Conservation (phyloP, 30 jellyfish, hydroid and myxozoan genomes). For the Turritopsis rubra region DNA sequence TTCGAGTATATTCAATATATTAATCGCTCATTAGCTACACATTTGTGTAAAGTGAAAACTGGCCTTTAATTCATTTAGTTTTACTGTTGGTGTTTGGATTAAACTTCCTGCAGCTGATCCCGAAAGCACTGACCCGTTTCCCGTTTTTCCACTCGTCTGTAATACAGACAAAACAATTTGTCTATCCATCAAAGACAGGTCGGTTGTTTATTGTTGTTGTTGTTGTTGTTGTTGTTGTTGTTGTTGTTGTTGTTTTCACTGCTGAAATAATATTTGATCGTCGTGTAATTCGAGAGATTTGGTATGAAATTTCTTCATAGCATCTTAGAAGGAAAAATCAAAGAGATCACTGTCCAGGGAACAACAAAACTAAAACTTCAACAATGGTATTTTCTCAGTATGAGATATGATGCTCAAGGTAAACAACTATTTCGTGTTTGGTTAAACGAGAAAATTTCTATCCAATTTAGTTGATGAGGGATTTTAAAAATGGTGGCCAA, state of each 20-base stretch:
- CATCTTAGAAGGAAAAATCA: constrained; percentile 39
- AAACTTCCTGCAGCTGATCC: constrained; percentile 44
- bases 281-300: not conserved
- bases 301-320: constrained; percentile 18
- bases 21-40: too few species aligned
- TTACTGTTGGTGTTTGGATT: constrained; percentile 75
- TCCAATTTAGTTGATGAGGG: too few species aligned
- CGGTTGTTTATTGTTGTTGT: not conserved
- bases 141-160: constrained; percentile 62
- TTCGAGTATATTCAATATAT: too few species aligned
- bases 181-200: constrained; percentile 58
- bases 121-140: constrained; percentile 20
- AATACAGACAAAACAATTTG: constrained; percentile 54
- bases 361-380: constrained; percentile 29
- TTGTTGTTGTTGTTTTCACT: too few species aligned
- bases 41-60: too few species aligned
- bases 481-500: not conserved
- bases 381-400: constrained; percentile 69
- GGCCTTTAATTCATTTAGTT: constrained; percentile 54
- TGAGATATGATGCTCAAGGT: constrained; percentile 81
- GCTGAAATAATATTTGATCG: not conserved
- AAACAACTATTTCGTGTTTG: not conserved
- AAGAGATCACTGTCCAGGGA: constrained; percentile 28
- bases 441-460: too few species aligned
- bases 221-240: not conserved